Evolutionary conservation across 2,888 invertebrate species (phyloP), one percentile per base, ranked within the genome.

Genomic region (Pollenia griseotomentosa): DNA sequence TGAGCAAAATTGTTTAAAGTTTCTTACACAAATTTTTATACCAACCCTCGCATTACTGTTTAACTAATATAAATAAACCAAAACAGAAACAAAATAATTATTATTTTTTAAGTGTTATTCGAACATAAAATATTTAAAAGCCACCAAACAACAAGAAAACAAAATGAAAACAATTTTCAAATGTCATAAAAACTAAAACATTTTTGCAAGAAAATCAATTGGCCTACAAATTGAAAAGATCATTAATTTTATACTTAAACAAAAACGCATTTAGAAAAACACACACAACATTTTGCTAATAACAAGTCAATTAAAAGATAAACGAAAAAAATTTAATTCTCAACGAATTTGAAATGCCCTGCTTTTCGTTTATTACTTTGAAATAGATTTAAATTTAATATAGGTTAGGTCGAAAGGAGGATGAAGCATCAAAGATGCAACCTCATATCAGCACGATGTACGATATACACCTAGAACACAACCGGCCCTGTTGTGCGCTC

Each of bases 191-290:
- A 63, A 44, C 42, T 19, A 8, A 78, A 57, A 66, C 61, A 51
- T 79, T 84, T 79, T 74, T 12, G 33, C 44, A 55, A 84, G 14
- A 59, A 84, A 84, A 84, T 66, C 84, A 80, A 85, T 85, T 80
- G 68, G 68, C 23, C 63, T 48, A 85, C 74, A 80, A 70, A 80
- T 85, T 75, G 42, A 78, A 65, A 73, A 78, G 33, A 78, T 82
- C 59, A 78, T 73, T 68, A 85, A 75, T 70, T 53, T 53, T 44
- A 10, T 23, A 40, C 73, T 23, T 46, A 12, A 4, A n/a, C 46
- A 57, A 73, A 57, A 61, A 59, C 14, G 44, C 8, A 74, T 42
- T 8, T 14, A 33, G 23, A 59, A 68, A 61, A 48, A 46, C 16
- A 9, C 16, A 9, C 42, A 63, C 19, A 63, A 71, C 16, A 68